These are phyloP conservation scores for Drosophila planitibia DNA, from an alignment of 2,888 invertebrate genomes.

Conservation along the genomic window DNA sequence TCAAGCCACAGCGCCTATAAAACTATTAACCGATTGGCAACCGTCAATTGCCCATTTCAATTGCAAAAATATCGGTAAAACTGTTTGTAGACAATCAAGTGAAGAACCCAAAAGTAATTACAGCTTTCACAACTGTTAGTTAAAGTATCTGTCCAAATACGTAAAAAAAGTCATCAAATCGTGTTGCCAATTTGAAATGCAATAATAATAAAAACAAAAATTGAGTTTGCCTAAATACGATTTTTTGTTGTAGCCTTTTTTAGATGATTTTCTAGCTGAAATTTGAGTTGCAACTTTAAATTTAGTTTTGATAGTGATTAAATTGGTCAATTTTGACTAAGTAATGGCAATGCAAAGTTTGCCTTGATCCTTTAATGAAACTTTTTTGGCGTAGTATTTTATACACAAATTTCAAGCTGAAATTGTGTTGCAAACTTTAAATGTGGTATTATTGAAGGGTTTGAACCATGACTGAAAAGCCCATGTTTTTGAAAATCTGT, in stretches of 20 bases:
- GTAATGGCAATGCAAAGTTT: no score
- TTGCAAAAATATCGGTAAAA: slow-evolving; percentile 7
- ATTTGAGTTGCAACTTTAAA: neutral
- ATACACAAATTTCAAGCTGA: no score
- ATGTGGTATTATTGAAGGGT: no score
- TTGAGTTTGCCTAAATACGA: neutral
- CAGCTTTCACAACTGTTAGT: slow-evolving; percentile 11
- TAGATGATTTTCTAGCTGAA: neutral
- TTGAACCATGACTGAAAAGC: no score
- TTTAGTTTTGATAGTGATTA: neutral
- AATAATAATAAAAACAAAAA: neutral
- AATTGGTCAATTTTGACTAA: neutral
- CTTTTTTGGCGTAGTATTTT: no score
- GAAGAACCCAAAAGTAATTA: neutral
- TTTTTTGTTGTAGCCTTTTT: neutral
- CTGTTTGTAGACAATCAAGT: neutral
- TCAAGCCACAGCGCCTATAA: slow-evolving; percentile 29
- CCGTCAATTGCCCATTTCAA: slow-evolving; percentile 20
- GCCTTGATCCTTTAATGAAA: no score
- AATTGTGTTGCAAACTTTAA: no score
- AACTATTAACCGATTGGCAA: slow-evolving; percentile 13
- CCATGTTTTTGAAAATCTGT: no score
- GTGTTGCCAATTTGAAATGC: neutral
- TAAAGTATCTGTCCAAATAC: neutral
- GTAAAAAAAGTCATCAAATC: neutral